A percentile compares a stretch with the other conserved stretches of the same genome.
phyloP scores from a whole-genome alignment of 2,797 vertebrate genomes.

The Toxotes lorentzi region DNA sequence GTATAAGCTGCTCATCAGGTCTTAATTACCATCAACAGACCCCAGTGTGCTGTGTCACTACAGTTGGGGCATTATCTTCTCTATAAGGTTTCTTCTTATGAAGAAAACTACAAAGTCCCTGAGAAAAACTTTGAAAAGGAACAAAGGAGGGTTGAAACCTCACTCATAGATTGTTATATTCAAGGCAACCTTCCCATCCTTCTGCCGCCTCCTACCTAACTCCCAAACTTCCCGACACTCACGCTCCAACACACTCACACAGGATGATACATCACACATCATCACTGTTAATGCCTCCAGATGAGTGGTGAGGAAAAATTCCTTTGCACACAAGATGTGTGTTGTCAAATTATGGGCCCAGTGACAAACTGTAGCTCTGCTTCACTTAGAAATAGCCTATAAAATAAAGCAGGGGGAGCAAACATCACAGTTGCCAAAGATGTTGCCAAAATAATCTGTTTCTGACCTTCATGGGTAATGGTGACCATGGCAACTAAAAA shows the following conservation, averaged over 20 bases:
- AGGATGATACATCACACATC: background rate
- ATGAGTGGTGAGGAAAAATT: background rate
- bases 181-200: conserved; percentile 13
- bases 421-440: background rate
- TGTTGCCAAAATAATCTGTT: background rate
- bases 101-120: background rate
- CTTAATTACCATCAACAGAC: background rate
- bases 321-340: conserved; percentile 2
- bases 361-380: background rate
- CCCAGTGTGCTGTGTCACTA: background rate
- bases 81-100: background rate
- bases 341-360: no score
- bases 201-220: background rate
- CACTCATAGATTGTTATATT: background rate
- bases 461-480: background rate
- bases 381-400: background rate
- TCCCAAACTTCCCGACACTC: background rate
- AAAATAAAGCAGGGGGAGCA: background rate
- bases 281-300: background rate
- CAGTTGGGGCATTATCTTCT: conserved; percentile 14
- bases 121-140: background rate
- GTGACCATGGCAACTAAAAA: conserved; percentile 28
- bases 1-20: background rate
- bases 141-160: background rate
- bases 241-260: background rate